Evolutionary conservation across 2,797 vertebrate genomes (phyloP).

Genomic region (Pseudocheirus occidentalis): DNA sequence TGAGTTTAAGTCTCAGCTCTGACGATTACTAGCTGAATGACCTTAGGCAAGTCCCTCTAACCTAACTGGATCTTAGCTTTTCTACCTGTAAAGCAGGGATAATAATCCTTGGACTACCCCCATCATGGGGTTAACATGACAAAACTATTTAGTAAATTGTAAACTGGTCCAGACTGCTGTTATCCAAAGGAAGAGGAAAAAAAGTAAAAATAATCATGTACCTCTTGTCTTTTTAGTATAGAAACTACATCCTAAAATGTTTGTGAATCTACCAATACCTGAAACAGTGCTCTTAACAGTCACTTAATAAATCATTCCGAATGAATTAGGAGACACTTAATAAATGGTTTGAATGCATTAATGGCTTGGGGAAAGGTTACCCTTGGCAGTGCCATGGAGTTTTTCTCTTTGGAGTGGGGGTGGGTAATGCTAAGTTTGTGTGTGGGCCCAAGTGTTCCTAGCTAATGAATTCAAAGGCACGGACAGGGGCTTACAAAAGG

Average conservation of each 20-base stretch:
- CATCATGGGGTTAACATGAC: not conserved
- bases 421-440: slow-evolving; percentile 27
- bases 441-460: not conserved
- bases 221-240: not conserved
- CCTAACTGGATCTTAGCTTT: not conserved
- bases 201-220: not conserved
- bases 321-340: not conserved
- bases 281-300: not conserved
- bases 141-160: not conserved
- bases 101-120: not conserved
- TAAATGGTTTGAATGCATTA: not conserved
- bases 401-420: not conserved
- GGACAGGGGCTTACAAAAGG: slow-evolving; percentile 56
- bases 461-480: slow-evolving; percentile 75
- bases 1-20: not conserved
- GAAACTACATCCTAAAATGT: not conserved
- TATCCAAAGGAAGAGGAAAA: not conserved
- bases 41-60: not conserved
- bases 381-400: slow-evolving; percentile 14
- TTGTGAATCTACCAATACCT: not conserved
- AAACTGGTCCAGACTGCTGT: not conserved
- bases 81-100: not conserved
- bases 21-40: not conserved
- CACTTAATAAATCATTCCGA: not conserved
- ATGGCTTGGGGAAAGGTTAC: slow-evolving; percentile 50